Conservation (phyloP, 2,113 vertebrate genomes). For the Nettapus auritus region DNA sequence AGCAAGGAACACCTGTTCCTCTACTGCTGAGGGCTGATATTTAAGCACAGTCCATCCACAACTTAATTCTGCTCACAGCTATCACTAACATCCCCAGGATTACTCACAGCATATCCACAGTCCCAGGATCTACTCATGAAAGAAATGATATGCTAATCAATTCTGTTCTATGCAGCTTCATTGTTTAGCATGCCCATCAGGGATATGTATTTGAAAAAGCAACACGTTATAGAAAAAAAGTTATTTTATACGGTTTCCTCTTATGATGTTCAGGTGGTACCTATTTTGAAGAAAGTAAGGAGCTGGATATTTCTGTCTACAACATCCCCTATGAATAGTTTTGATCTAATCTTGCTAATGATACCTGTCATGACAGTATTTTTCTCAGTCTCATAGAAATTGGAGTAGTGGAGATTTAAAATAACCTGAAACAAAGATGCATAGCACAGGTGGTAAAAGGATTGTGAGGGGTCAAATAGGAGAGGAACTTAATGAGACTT, state of each 20-base stretch:
- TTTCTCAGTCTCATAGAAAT: neutral
- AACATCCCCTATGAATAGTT: neutral
- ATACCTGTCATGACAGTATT: neutral
- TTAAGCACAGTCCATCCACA: neutral
- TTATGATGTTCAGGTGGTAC: neutral
- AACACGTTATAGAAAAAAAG: neutral
- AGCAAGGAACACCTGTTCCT: neutral
- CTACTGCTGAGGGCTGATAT: neutral
- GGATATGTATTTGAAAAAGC: neutral
- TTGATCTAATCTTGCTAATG: neutral
- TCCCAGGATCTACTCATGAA: neutral
- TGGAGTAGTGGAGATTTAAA: neutral
- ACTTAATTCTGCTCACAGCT: neutral
- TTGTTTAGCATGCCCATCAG: neutral
- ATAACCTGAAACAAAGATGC: neutral
- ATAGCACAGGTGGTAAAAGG: neutral
- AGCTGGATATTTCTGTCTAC: neutral
- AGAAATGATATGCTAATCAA: neutral
- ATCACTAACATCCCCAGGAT: neutral
- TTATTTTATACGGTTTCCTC: neutral
- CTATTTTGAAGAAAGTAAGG: neutral
- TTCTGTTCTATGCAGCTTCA: neutral
- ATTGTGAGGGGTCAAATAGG: neutral
- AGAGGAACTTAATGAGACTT: neutral
- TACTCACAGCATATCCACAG: neutral